Percentiles rank a stretch among this genome's conserved stretches.
These are phyloP conservation scores for Phocoena phocoena DNA, from an alignment of 2,113 vertebrate genomes.

Conservation along the genomic window DNA sequence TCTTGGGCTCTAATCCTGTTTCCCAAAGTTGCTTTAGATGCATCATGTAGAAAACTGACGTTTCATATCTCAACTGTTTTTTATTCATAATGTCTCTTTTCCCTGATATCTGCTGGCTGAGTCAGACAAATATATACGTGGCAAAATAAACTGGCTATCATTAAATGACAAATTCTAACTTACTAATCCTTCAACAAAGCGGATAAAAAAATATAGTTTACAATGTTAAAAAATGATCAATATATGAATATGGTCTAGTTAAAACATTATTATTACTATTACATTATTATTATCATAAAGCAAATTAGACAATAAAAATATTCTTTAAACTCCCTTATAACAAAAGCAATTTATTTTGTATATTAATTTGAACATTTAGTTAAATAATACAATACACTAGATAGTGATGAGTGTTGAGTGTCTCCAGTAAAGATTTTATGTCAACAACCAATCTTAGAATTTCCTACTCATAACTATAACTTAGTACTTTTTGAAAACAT, in stretches of 20 bases:
- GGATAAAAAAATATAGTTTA: background rate
- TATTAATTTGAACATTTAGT: slow-evolving; percentile 4
- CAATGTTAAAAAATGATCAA: background rate
- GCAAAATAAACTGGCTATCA: background rate
- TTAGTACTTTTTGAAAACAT: background rate
- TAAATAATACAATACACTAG: background rate
- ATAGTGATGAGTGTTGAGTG: background rate
- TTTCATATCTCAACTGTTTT: background rate
- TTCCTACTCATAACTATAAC: background rate
- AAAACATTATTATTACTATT: background rate
- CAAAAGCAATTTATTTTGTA: background rate
- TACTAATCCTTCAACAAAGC: background rate
- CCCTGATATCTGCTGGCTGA: background rate
- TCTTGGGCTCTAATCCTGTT: background rate
- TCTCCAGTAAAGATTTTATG: background rate
- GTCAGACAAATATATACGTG: background rate
- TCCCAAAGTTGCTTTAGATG: background rate
- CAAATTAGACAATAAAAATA: background rate
- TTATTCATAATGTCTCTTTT: slow-evolving; percentile 23
- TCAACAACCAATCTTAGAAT: background rate
- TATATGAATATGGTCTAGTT: background rate
- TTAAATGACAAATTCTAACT: slow-evolving; percentile 17
- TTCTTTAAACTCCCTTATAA: slow-evolving; percentile 6
- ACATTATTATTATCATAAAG: background rate
- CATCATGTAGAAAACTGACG: background rate